Conservation (phyloP, 1,140 invertebrate genomes). For the Sycophila sp. region DNA sequence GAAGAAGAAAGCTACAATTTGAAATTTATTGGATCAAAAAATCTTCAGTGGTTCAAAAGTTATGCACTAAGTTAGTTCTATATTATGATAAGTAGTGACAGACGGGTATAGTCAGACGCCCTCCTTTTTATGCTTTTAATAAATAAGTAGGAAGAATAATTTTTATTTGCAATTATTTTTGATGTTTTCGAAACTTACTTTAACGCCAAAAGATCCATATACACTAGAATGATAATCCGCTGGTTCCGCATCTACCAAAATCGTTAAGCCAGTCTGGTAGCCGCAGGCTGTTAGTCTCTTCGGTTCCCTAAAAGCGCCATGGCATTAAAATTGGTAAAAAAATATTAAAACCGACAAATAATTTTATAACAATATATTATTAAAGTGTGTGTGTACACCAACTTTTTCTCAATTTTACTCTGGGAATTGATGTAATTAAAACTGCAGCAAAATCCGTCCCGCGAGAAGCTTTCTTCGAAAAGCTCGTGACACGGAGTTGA, state of each 20-base stretch:
- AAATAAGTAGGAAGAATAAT: no score
- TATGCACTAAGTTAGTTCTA: no score
- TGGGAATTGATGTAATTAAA: slow-evolving; percentile 69
- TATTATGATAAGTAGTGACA: no score
- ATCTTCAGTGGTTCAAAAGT: no score
- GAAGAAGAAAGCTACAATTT: no score
- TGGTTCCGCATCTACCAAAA: slow-evolving; percentile 64
- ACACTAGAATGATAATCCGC: slow-evolving; percentile 51
- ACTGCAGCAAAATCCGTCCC: slow-evolving; percentile 71
- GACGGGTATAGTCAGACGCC: no score
- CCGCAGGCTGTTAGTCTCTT: slow-evolving; percentile 67
- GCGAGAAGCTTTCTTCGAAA: slow-evolving; percentile 68
- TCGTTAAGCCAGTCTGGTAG: slow-evolving; percentile 71
- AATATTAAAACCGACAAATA: background rate
- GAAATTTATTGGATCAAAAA: no score
- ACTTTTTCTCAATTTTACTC: background rate
- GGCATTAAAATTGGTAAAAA: background rate
- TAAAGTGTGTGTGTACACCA: no score
- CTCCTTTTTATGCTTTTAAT: no score
- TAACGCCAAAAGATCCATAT: slow-evolving; percentile 44
- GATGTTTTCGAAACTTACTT: no score
- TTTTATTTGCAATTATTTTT: no score
- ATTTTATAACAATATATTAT: slow-evolving; percentile 10
- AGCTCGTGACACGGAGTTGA: slow-evolving; percentile 68
- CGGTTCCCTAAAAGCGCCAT: slow-evolving; percentile 7